A percentile compares a stretch with the other conserved stretches of the same genome.
Evolutionary conservation across 1,140 invertebrate genomes (phyloP).

Genomic region (Zaprionus taronus): DNA sequence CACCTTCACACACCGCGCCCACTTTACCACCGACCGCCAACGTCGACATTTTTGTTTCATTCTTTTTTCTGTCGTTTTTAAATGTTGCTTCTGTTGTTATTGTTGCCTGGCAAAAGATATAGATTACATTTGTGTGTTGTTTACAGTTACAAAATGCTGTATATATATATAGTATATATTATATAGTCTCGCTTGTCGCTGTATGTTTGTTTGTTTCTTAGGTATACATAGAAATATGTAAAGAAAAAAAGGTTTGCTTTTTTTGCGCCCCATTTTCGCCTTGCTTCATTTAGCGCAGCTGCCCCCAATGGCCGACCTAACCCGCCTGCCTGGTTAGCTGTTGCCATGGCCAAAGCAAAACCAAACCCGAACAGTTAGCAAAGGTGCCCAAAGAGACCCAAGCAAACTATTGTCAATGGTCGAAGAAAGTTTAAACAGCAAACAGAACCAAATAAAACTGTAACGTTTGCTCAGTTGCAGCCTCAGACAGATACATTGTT

Average conservation of each 20-base stretch:
- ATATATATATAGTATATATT: conserved; percentile 26
- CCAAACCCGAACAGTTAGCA: conserved; percentile 9
- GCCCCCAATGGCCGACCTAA: conserved; percentile 8
- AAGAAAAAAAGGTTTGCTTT: conserved; percentile 40
- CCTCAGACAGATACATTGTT: neutral
- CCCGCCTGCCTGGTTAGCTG: neutral
- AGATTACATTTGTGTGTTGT: conserved; percentile 57
- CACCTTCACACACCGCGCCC: conserved; percentile 9
- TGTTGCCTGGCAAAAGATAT: conserved; percentile 43
- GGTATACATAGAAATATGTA: conserved; percentile 20
- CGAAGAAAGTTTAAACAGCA: neutral
- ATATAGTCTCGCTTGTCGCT: conserved; percentile 7
- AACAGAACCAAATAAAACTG: neutral
- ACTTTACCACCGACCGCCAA: conserved; percentile 4
- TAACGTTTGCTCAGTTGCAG: neutral
- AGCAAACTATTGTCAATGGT: conserved; percentile 22
- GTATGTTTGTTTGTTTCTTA: conserved; percentile 11
- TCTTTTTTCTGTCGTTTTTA: conserved; percentile 24
- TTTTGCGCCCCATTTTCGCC: conserved; percentile 45
- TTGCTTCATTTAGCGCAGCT: conserved; percentile 52
- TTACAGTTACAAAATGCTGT: conserved; percentile 42
- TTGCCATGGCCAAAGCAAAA: conserved; percentile 5
- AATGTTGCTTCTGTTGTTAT: conserved; percentile 35
- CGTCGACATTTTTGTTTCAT: neutral
- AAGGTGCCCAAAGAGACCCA: conserved; percentile 9